Conservation (phyloP, 2,797 vertebrate genomes). For the Acipenser ruthenus region DNA sequence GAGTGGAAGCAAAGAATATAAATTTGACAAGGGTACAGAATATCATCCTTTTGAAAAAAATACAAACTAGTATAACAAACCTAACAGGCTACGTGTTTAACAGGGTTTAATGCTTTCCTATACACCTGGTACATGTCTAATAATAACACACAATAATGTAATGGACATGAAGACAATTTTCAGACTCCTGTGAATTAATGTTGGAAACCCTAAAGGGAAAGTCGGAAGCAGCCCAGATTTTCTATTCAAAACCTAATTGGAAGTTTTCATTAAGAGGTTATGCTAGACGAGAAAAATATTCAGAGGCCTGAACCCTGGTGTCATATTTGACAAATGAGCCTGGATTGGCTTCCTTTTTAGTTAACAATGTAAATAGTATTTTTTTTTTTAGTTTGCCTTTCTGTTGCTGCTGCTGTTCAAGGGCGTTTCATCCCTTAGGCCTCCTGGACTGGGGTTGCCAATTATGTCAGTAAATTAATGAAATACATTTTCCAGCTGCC, state of each 20-base stretch:
- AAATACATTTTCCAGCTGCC: conserved; percentile 4
- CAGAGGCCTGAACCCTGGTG: not conserved
- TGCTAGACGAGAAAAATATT: not conserved
- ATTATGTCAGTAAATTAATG: not conserved
- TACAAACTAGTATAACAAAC: too few species aligned
- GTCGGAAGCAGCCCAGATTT: not conserved
- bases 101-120: too few species aligned
- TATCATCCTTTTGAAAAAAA: too few species aligned
- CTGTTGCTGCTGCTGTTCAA: not conserved
- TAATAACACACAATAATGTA: conserved; percentile 13
- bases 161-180: not conserved
- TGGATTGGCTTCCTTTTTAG: not conserved
- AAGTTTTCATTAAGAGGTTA: conserved; percentile 6
- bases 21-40: too few species aligned
- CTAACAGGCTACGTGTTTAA: too few species aligned
- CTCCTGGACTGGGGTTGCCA: not conserved
- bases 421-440: conserved; percentile 5
- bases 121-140: conserved; percentile 10
- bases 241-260: conserved; percentile 7
- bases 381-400: too few species aligned
- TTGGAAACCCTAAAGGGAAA: conserved; percentile 5
- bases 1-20: too few species aligned
- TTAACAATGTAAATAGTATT: not conserved
- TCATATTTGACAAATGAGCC: not conserved
- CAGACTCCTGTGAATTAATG: conserved; percentile 7